These are phyloP conservation scores for Ceratina australensis DNA, from an alignment of 1,140 invertebrate genomes.

Conservation along the genomic window DNA sequence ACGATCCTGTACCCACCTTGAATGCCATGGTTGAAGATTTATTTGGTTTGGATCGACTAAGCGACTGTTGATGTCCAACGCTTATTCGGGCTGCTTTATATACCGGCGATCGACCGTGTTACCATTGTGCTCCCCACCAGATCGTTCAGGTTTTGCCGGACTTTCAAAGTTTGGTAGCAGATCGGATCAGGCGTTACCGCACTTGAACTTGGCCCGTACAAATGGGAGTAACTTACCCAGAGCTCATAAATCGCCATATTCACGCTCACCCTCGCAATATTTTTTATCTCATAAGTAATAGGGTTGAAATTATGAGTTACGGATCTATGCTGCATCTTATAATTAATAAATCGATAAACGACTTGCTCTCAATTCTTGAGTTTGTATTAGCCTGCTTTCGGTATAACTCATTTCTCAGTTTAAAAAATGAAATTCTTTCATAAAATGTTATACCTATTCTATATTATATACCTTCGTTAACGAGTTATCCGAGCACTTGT, in stretches of 20 bases:
- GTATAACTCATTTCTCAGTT: too few species aligned
- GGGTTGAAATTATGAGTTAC: background rate
- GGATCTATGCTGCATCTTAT: too few species aligned
- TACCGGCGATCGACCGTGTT: conserved; percentile 34
- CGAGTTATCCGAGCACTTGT: too few species aligned
- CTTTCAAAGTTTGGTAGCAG: conserved; percentile 56
- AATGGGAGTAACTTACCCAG: background rate
- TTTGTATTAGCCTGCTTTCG: too few species aligned
- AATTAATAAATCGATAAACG: too few species aligned
- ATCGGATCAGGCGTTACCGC: conserved; percentile 36
- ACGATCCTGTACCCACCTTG: conserved; percentile 66
- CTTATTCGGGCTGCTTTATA: conserved; percentile 56
- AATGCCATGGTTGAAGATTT: conserved; percentile 66
- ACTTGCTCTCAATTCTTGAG: too few species aligned
- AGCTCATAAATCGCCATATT: background rate
- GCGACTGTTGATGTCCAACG: conserved; percentile 68
- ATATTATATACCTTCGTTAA: too few species aligned
- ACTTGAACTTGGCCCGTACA: conserved; percentile 61
- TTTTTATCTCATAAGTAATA: background rate
- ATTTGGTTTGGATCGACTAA: conserved; percentile 58
- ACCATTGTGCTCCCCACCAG: conserved; percentile 43
- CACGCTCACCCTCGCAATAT: conserved; percentile 1
- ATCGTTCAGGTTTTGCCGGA: conserved; percentile 18
- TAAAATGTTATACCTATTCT: too few species aligned
- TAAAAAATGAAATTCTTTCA: too few species aligned